Evolutionary conservation across 2,888 invertebrate species (phyloP).

Genomic region (Bedellia somnulentella): DNA sequence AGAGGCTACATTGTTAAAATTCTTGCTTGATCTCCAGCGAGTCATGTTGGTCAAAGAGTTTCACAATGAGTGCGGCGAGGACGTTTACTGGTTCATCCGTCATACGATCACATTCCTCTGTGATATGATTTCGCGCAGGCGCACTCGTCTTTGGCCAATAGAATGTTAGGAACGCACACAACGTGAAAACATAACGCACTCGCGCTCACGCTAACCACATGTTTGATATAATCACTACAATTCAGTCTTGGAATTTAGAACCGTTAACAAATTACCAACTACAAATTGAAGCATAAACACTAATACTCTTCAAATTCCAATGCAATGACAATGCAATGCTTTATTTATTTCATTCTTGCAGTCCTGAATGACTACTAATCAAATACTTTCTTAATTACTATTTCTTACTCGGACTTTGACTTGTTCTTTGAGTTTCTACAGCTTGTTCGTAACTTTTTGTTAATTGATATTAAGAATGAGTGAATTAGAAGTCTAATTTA

Average conservation of each 20-base stretch:
- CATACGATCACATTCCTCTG: constrained; percentile 17
- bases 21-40: constrained; percentile 6
- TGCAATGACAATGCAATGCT: constrained; percentile 2
- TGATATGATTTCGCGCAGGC: constrained; percentile 8
- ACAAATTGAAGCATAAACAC: constrained; percentile 1
- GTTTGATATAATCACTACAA: constrained; percentile 9
- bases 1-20: too few relatives aligned
- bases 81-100: constrained; percentile 15
- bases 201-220: constrained; percentile 11
- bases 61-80: constrained; percentile 14
- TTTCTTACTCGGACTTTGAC: too few relatives aligned
- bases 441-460: too few relatives aligned
- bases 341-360: too few relatives aligned
- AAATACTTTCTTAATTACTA: too few relatives aligned
- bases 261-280: constrained; percentile 2
- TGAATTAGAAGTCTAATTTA: too few relatives aligned
- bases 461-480: too few relatives aligned
- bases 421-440: too few relatives aligned
- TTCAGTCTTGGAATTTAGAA: constrained; percentile 14
- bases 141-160: constrained; percentile 9
- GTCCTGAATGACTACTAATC: too few relatives aligned
- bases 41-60: constrained; percentile 10
- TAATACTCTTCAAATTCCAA: constrained; percentile 1
- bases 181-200: constrained; percentile 12
- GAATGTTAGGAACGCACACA: constrained; percentile 12